These are phyloP conservation scores for Parazoanthus atlanticus DNA, from an alignment of 92 coral and sea anemone genomes.

Conservation along the genomic window DNA sequence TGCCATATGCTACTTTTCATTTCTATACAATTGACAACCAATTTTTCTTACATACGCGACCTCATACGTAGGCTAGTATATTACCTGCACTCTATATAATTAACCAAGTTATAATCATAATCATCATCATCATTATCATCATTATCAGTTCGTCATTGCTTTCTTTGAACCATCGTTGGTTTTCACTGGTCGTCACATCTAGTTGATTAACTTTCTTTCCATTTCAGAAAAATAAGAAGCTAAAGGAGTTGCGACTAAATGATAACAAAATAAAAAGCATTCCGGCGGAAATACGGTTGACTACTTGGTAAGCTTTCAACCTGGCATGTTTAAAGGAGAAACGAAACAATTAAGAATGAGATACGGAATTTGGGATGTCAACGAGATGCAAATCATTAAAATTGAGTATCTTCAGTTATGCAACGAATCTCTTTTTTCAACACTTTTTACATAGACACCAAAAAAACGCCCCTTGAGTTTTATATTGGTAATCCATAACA, in stretches of 20 bases:
- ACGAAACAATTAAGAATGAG: background rate
- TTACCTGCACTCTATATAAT: background rate
- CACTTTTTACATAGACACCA: background rate
- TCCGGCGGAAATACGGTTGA: constrained; percentile 14
- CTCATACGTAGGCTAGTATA: background rate
- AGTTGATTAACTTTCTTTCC: background rate
- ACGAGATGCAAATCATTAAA: too few relatives aligned
- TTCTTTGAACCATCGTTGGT: background rate
- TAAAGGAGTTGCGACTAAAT: constrained; percentile 51
- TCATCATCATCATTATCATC: background rate
- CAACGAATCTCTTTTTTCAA: too few relatives aligned
- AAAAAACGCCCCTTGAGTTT: too few relatives aligned
- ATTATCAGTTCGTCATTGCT: background rate
- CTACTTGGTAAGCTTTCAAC: constrained; percentile 27
- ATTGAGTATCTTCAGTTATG: too few relatives aligned
- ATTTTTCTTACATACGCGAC: too few relatives aligned
- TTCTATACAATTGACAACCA: too few relatives aligned
- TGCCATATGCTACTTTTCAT: too few relatives aligned
- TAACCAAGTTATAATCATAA: background rate
- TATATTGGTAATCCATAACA: too few relatives aligned
- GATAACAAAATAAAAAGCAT: constrained; percentile 42
- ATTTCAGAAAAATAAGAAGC: constrained; percentile 41
- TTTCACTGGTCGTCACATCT: background rate
- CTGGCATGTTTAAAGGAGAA: too few relatives aligned
- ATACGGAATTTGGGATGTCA: too few relatives aligned